Evolutionary conservation across 2,888 invertebrate genomes (phyloP).

Genomic region (Cataglyphis cursor): DNA sequence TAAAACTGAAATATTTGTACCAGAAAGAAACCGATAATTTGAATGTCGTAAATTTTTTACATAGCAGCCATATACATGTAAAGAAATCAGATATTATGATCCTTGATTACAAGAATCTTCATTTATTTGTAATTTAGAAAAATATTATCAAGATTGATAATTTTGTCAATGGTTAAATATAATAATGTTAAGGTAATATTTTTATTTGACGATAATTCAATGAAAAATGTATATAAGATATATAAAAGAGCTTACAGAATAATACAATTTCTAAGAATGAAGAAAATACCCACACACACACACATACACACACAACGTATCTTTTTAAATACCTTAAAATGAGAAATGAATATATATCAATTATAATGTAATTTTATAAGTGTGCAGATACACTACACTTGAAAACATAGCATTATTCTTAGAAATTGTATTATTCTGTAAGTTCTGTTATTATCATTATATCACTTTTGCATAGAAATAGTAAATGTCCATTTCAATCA

Average conservation of each 20-base stretch:
- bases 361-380: conserved; percentile 46
- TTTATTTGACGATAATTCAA: not conserved
- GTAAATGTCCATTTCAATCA: not conserved
- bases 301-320: not conserved
- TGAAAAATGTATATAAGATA: conserved; percentile 17
- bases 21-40: conserved; percentile 39
- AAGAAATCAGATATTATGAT: conserved; percentile 80
- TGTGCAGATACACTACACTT: conserved; percentile 23
- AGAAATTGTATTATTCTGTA: conserved; percentile 12
- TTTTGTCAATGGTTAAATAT: not conserved
- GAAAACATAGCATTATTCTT: conserved; percentile 41
- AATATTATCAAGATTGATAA: not conserved
- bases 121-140: conserved; percentile 42
- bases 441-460: not conserved
- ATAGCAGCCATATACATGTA: conserved; percentile 84
- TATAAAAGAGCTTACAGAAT: too few relatives aligned
- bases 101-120: conserved; percentile 63
- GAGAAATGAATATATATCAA: not conserved
- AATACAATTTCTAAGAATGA: too few relatives aligned
- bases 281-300: too few relatives aligned
- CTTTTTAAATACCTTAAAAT: conserved; percentile 10
- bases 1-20: conserved; percentile 1
- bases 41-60: conserved; percentile 80
- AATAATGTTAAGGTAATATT: too few relatives aligned
- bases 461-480: not conserved